Base-by-base conservation (phyloP, 2,888 invertebrate species). In the Lasioglossum leucozonium region DNA sequence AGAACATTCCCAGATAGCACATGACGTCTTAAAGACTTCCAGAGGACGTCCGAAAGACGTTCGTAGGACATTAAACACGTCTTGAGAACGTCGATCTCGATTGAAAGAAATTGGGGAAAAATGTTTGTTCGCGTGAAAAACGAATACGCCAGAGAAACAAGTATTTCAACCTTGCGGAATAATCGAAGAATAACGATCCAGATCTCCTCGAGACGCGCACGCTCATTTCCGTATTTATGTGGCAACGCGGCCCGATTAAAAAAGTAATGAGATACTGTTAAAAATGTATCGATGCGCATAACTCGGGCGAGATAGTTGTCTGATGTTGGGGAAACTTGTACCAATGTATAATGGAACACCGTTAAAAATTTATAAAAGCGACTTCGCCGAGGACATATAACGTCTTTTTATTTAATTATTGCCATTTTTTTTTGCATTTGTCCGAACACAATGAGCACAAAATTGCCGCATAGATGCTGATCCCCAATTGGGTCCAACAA, bases 211-310 rank as follows among this genome's bases (percentile, higher is more conserved):
- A 18, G 62, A 62, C 62, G 62, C 16, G 0, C 30, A 30, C 62
- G 62, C 5, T 30, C 18, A 18, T 30, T 62, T 62, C 30, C 30
- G 26, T 62, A 62, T 62, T 30, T 62, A 34, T 62, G 62, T 6
- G 62, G 18, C 16, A 0, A 62, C 62, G 62, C 13, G 5, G 13
- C 8, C 10, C 67, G 67, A 67, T 67, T 67, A 34, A 67, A 67
- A n/a, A 67, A 34, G 37, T 67, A 37, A 67, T 37, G 37, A 37
- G 37, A 67, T 67, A 67, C 67, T 37, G 22, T 67, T 22, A 67
- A 67, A 67, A 67, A 37, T 34, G 67, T 67, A 67, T 67, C 67
- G 22, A 67, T 34, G 67, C 34, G 34, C 37, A 67, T 67, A 37
- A 67, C 2, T 30, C 16, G 5, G 62, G 62, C 16, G 2, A 16